Evolutionary conservation across 2,888 invertebrate species (phyloP).

Genomic region (Seira sanloemensis): DNA sequence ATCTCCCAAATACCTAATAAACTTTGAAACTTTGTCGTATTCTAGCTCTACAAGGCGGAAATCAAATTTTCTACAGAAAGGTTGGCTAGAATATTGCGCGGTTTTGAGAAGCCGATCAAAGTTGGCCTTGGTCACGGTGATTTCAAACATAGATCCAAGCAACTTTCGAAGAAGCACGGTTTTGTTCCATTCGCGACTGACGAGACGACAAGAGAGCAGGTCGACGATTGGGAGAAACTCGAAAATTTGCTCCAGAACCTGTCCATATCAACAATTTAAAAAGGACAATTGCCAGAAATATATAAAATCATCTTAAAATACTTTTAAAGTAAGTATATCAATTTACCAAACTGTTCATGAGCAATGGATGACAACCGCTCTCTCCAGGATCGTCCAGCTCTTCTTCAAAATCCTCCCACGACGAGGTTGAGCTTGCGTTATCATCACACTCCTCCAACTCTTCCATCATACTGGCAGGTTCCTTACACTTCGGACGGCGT

Average conservation of each 20-base stretch:
- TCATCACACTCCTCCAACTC: constrained; percentile 13
- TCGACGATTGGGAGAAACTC: constrained; percentile 32
- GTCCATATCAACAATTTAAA: neutral
- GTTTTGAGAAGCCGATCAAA: constrained; percentile 41
- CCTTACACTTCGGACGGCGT: too few species aligned
- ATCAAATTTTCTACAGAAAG: constrained; percentile 56
- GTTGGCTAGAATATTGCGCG: constrained; percentile 3
- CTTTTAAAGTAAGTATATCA: neutral
- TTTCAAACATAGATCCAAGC: constrained; percentile 47
- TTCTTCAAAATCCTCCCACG: constrained; percentile 53
- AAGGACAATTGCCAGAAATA: neutral
- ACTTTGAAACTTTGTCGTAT: constrained; percentile 36
- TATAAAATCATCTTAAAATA: neutral
- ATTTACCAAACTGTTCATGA: constrained; percentile 56
- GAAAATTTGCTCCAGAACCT: constrained; percentile 67
- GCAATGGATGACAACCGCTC: constrained; percentile 34
- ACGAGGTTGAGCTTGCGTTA: constrained; percentile 30
- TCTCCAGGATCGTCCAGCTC: neutral
- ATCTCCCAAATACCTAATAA: constrained; percentile 40
- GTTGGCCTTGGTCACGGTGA: constrained; percentile 40
- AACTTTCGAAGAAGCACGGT: constrained; percentile 41
- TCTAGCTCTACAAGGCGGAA: constrained; percentile 50
- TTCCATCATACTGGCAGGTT: too few species aligned
- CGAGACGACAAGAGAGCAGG: constrained; percentile 46
- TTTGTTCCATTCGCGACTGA: constrained; percentile 59